Conservation (phyloP, 2,888 invertebrate species). For the Dynastes grantii region DNA sequence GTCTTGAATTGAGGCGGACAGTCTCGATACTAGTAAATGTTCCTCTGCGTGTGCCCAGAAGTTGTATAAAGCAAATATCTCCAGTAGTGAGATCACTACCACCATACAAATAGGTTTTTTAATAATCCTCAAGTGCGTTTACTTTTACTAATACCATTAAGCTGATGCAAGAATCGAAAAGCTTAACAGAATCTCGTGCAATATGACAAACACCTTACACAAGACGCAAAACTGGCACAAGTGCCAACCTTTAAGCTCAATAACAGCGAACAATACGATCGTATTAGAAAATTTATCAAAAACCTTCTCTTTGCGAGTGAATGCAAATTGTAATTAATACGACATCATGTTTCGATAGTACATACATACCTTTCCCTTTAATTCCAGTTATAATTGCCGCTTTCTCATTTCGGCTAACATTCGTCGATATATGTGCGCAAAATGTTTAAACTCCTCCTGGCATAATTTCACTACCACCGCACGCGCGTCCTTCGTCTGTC, state of each 20-base stretch:
- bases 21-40: no score
- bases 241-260: constrained; percentile 19
- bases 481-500: constrained; percentile 35
- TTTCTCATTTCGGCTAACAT: neutral
- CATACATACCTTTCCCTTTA: constrained; percentile 31
- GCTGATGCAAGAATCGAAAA: constrained; percentile 26
- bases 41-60: no score
- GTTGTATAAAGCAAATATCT: no score
- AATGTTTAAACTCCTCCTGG: neutral
- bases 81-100: no score
- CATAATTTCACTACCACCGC: constrained; percentile 18
- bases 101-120: neutral
- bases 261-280: neutral
- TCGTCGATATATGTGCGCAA: neutral
- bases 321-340: constrained; percentile 10
- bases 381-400: constrained; percentile 15
- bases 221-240: constrained; percentile 13
- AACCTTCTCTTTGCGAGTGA: constrained; percentile 9
- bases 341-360: neutral
- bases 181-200: constrained; percentile 20
- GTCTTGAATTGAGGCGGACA: no score
- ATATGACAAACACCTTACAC: constrained; percentile 16
- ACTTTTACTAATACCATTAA: neutral
- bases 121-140: constrained; percentile 2
- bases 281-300: neutral